Evolutionary conservation across 2,113 vertebrate species (phyloP).

Genomic region (Phoxinus phoxinus): DNA sequence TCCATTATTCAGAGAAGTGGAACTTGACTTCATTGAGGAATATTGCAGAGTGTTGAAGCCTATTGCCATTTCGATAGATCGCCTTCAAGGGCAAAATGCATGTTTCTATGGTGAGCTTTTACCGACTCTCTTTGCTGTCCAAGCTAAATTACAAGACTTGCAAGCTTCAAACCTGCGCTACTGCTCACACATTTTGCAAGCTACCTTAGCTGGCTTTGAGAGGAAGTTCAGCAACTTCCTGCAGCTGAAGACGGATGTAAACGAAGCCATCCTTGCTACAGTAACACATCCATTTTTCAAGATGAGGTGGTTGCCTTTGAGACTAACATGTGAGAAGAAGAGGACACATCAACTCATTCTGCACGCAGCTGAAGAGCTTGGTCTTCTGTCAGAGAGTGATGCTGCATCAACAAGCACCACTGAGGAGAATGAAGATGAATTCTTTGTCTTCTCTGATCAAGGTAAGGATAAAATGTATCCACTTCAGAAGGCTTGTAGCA

Average conservation of each 20-base stretch:
- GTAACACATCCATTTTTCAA: constrained; percentile 44
- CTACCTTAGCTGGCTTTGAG: constrained; percentile 32
- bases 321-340: constrained; percentile 11
- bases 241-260: constrained; percentile 36
- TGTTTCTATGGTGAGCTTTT: constrained; percentile 34
- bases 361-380: constrained; percentile 41
- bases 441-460: constrained; percentile 32
- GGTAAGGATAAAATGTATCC: constrained; percentile 18
- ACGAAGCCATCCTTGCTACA: constrained; percentile 29
- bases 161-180: constrained; percentile 37
- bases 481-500: background rate
- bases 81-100: constrained; percentile 35
- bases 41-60: constrained; percentile 31
- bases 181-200: constrained; percentile 37
- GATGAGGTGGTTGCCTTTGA: constrained; percentile 20
- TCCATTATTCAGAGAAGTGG: constrained; percentile 11
- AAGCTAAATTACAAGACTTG: constrained; percentile 34
- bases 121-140: constrained; percentile 32
- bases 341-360: constrained; percentile 31
- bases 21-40: constrained; percentile 23
- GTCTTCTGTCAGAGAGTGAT: constrained; percentile 40
- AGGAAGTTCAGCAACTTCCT: constrained; percentile 26
- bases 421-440: constrained; percentile 19
- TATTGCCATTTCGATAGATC: constrained; percentile 13
- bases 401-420: background rate